Evolutionary conservation across 1,140 invertebrate genomes (phyloP).

Genomic region (Lamellibrachia luymesi): DNA sequence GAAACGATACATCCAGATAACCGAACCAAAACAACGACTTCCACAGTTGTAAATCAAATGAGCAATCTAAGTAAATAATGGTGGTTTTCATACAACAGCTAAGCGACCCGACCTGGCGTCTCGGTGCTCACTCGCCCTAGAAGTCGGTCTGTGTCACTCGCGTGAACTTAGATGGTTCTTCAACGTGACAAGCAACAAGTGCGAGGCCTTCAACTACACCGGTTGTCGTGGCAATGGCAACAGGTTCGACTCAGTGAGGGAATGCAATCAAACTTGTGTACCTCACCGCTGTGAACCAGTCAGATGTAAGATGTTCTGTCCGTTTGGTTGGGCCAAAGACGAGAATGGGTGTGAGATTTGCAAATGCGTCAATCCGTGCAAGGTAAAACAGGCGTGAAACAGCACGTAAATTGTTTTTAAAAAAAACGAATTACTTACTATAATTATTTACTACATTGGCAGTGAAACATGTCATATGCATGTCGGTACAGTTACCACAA

Average conservation of each 20-base stretch:
- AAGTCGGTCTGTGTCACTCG: not conserved
- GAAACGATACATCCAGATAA: too few species aligned
- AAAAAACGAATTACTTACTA: too few species aligned
- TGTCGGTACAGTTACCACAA: too few species aligned
- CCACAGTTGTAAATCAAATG: too few species aligned
- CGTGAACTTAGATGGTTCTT: constrained; percentile 38
- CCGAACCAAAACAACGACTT: too few species aligned
- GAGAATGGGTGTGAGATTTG: not conserved
- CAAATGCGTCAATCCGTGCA: constrained; percentile 6
- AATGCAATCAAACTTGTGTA: constrained; percentile 19
- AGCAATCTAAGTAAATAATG: too few species aligned
- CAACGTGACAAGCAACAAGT: constrained; percentile 36
- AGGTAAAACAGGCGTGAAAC: not conserved
- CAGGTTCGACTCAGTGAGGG: constrained; percentile 55
- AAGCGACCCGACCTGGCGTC: not conserved
- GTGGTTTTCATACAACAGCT: not conserved
- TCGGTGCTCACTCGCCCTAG: not conserved
- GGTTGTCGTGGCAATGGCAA: constrained; percentile 53
- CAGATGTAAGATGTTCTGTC: not conserved
- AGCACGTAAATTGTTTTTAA: too few species aligned
- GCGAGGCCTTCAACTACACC: constrained; percentile 51
- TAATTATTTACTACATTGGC: too few species aligned
- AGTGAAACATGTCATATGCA: too few species aligned
- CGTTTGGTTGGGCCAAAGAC: not conserved
- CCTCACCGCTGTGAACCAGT: not conserved